Conservation (phyloP, 2,888 invertebrate genomes). For the Cantharis flavilabris region DNA sequence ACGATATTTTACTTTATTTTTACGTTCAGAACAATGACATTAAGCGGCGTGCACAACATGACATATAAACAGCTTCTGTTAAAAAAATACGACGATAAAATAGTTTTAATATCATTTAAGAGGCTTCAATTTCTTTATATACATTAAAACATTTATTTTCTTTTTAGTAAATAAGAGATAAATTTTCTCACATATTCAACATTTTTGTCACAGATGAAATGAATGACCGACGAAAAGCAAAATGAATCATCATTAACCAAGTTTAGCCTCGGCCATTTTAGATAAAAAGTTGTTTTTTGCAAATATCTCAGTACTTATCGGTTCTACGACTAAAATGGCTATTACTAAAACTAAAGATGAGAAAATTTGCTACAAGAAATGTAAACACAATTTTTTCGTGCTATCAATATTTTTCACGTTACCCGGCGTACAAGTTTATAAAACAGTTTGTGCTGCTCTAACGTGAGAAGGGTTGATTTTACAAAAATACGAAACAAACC, state of each 20-base stretch:
- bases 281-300: background rate
- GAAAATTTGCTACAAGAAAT: too few relatives aligned
- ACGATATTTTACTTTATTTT: conserved; percentile 33
- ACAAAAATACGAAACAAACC: too few relatives aligned
- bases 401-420: too few relatives aligned
- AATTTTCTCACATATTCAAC: conserved; percentile 25
- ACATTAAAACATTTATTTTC: conserved; percentile 24
- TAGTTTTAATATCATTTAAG: conserved; percentile 28
- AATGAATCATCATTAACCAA: background rate
- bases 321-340: background rate
- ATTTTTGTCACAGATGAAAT: background rate
- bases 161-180: conserved; percentile 16
- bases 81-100: conserved; percentile 36
- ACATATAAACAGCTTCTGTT: conserved; percentile 35
- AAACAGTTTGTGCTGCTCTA: too few relatives aligned
- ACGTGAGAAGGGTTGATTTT: too few relatives aligned
- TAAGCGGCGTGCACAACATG: conserved; percentile 41
- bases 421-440: too few relatives aligned
- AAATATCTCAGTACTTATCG: background rate
- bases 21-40: conserved; percentile 35
- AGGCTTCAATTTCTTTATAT: conserved; percentile 21
- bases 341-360: too few relatives aligned
- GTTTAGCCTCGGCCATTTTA: background rate
- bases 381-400: too few relatives aligned
- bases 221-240: background rate